Percentiles rank a stretch among this genome's conserved stretches.
These are phyloP conservation scores for Drosophila emarginata DNA, from an alignment of 2,888 invertebrate genomes.

Conservation along the genomic window DNA sequence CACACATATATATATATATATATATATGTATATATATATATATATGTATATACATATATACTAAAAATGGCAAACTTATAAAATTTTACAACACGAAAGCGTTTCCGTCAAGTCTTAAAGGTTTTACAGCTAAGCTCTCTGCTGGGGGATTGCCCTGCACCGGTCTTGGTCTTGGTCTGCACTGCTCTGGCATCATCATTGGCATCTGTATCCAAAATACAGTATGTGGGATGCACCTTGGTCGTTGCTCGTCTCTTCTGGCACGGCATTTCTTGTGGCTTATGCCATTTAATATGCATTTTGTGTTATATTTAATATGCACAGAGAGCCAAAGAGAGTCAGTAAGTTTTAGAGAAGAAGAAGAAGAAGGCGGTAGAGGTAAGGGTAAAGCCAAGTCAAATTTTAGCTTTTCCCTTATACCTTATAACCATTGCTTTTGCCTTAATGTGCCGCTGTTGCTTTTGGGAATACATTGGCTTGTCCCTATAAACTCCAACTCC, in stretches of 20 bases:
- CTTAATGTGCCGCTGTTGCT: constrained; percentile 68
- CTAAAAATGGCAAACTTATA: constrained; percentile 63
- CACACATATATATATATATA: too few relatives aligned
- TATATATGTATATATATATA: background rate
- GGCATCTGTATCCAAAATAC: constrained; percentile 12
- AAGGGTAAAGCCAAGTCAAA: constrained; percentile 55
- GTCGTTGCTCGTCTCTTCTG: constrained; percentile 18
- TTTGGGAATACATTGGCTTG: constrained; percentile 60
- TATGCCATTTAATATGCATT: constrained; percentile 81
- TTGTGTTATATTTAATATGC: constrained; percentile 80
- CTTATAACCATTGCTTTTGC: constrained; percentile 49
- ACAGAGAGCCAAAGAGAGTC: constrained; percentile 49
- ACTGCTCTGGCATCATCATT: constrained; percentile 19
- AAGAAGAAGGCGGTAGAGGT: constrained; percentile 6
- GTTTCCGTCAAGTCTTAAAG: constrained; percentile 72
- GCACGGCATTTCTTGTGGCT: constrained; percentile 63
- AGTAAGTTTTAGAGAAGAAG: constrained; percentile 14
- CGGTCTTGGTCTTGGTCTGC: too few relatives aligned
- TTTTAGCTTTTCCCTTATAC: constrained; percentile 60
- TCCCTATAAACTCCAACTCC: too few relatives aligned
- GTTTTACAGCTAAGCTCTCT: constrained; percentile 68
- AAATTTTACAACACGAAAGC: constrained; percentile 69
- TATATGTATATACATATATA: too few relatives aligned
- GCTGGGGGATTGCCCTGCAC: constrained; percentile 48
- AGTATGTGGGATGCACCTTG: constrained; percentile 39